Conservation (phyloP, 2,888 invertebrate species). For the Eilema griseolum region DNA sequence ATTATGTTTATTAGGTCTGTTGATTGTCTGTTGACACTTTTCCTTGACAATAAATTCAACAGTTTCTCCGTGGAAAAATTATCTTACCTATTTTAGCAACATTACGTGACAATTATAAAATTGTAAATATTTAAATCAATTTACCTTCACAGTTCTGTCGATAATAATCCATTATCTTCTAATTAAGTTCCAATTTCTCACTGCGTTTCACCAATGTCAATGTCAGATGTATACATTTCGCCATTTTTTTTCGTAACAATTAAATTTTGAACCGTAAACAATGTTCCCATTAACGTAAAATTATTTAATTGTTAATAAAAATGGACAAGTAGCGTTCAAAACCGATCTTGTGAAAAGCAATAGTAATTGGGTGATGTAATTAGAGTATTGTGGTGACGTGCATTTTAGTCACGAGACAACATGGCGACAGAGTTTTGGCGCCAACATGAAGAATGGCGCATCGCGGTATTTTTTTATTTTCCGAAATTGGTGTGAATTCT, state of each 20-base stretch:
- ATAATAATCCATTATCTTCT: conserved; percentile 39
- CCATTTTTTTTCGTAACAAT: conserved; percentile 38
- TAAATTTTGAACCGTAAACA: conserved; percentile 31
- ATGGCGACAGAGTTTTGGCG: background rate
- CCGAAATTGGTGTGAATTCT: no score
- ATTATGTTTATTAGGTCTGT: no score
- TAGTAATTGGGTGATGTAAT: conserved; percentile 16
- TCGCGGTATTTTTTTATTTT: no score
- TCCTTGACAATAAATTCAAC: conserved; percentile 7
- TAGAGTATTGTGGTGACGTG: background rate
- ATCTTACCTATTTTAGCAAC: conserved; percentile 12
- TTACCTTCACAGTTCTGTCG: conserved; percentile 38
- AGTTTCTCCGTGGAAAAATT: conserved; percentile 5
- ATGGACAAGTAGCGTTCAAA: background rate
- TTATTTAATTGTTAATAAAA: conserved; percentile 33
- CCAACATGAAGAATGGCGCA: no score
- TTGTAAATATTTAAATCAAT: conserved; percentile 11
- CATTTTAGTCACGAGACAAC: background rate
- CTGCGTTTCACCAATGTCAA: conserved; percentile 48
- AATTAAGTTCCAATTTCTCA: conserved; percentile 42
- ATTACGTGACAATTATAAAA: conserved; percentile 25
- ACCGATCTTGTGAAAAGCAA: conserved; percentile 34
- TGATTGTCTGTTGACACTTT: background rate
- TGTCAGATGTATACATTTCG: conserved; percentile 36
- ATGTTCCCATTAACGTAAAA: conserved; percentile 45